These are phyloP conservation scores for Pseudorectes ferrugineus DNA, from an alignment of 2,113 vertebrate species.

Conservation along the genomic window DNA sequence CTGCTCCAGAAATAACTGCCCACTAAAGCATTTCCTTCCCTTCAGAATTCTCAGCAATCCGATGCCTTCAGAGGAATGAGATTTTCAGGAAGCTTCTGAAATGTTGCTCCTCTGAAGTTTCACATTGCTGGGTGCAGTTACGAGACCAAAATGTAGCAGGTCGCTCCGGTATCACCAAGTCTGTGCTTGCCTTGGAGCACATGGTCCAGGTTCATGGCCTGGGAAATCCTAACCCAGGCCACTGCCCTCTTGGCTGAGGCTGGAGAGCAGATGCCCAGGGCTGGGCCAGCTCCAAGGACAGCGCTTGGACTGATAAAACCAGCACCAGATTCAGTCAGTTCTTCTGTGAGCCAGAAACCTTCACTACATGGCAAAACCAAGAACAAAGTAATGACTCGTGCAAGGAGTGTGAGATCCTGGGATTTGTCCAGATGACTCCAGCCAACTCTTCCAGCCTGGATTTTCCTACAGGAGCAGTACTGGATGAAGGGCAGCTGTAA, in stretches of 20 bases:
- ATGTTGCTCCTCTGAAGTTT: not conserved
- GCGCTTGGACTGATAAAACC: not conserved
- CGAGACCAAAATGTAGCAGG: not conserved
- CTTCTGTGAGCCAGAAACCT: not conserved
- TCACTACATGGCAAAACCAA: not conserved
- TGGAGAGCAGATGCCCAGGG: not conserved
- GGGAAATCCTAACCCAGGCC: not conserved
- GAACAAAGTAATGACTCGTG: not conserved
- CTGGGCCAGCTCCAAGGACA: not conserved
- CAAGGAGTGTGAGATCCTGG: not conserved
- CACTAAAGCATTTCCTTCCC: not conserved
- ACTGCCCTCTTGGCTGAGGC: not conserved
- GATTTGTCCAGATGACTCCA: not conserved
- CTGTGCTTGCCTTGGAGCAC: not conserved
- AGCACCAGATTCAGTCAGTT: not conserved
- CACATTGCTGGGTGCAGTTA: not conserved
- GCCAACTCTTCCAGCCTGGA: not conserved
- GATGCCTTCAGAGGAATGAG: not conserved
- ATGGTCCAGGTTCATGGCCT: not conserved
- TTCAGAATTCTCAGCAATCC: not conserved
- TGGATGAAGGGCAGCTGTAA: not conserved
- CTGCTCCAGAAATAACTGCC: slow-evolving; percentile 4
- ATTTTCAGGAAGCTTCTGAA: not conserved
- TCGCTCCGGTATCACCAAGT: not conserved
- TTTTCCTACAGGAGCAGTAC: not conserved